phyloP scores from a whole-genome alignment of 2,888 invertebrate species.

The Mesodorylaimus sp. region DNA sequence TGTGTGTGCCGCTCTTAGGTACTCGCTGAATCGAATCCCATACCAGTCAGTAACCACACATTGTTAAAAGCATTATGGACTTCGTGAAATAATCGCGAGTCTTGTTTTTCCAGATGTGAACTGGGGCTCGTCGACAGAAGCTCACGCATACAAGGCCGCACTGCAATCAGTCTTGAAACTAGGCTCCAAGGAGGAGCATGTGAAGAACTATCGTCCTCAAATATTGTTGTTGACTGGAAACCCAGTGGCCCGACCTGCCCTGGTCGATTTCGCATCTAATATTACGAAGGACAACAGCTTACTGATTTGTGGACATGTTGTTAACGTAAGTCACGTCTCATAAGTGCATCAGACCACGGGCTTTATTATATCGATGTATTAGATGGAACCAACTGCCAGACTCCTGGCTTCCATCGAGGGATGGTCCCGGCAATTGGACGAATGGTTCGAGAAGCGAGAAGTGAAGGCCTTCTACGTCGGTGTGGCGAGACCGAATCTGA shows the following conservation, averaged over 20 bases:
- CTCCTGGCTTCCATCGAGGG: slow-evolving; percentile 16
- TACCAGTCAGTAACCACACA: too few relatives aligned
- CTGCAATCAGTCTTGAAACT: slow-evolving; percentile 66
- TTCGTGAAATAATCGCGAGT: too few relatives aligned
- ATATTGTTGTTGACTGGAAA: slow-evolving; percentile 63
- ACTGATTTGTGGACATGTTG: slow-evolving; percentile 69
- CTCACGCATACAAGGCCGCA: slow-evolving; percentile 81
- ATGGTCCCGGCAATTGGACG: slow-evolving; percentile 43
- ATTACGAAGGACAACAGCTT: slow-evolving; percentile 76
- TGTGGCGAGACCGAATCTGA: slow-evolving; percentile 30
- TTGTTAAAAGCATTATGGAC: too few relatives aligned
- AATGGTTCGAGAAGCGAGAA: slow-evolving; percentile 59
- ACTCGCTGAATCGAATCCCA: too few relatives aligned
- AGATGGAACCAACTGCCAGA: too few relatives aligned
- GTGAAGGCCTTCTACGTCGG: slow-evolving; percentile 73
- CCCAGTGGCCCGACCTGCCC: slow-evolving; percentile 61
- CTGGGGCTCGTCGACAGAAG: slow-evolving; percentile 92
- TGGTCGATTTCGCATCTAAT: slow-evolving; percentile 71
- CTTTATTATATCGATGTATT: too few relatives aligned
- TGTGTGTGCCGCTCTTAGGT: too few relatives aligned
- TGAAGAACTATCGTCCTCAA: slow-evolving; percentile 92
- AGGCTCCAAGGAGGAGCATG: slow-evolving; percentile 75
- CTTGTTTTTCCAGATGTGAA: slow-evolving; percentile 48
- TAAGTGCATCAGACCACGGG: too few relatives aligned
- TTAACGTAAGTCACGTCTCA: slow-evolving; percentile 42